Percentiles rank a stretch among this genome's conserved stretches.
Evolutionary conservation across 2,797 vertebrate genomes (phyloP).

Genomic region (Eospalax fontanierii): DNA sequence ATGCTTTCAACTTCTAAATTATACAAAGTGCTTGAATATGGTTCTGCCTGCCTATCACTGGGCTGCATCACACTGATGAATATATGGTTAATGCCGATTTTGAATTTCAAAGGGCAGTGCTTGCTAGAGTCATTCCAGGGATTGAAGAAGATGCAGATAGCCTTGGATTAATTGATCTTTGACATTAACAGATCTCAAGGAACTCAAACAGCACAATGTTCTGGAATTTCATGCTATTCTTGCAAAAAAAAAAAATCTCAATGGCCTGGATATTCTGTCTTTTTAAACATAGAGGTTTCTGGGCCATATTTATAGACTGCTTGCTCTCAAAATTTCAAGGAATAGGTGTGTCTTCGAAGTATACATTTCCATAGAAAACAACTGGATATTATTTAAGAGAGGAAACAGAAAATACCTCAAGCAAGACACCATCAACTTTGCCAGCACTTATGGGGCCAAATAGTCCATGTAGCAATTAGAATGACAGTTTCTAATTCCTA

Average conservation of each 20-base stretch:
- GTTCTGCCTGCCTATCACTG: background rate
- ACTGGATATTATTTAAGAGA: background rate
- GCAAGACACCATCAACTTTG: background rate
- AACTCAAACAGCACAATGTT: background rate
- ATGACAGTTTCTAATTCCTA: background rate
- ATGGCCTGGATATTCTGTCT: too few relatives aligned
- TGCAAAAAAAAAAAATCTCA: too few relatives aligned
- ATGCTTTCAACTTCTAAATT: too few relatives aligned
- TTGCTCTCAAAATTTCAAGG: background rate
- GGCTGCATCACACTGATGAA: background rate
- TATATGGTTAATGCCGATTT: background rate
- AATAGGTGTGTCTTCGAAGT: background rate
- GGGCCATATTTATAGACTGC: background rate
- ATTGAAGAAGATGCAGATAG: too few relatives aligned
- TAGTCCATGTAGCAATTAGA: too few relatives aligned
- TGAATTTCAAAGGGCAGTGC: background rate
- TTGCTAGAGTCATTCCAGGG: background rate
- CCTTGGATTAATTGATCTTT: too few relatives aligned
- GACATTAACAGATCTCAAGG: background rate
- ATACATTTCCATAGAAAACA: background rate
- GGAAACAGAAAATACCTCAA: background rate
- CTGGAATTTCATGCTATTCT: background rate
- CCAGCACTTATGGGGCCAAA: background rate
- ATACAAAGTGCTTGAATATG: too few relatives aligned
- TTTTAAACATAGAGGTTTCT: too few relatives aligned